phyloP scores from a whole-genome alignment of 2,113 vertebrate genomes.

The Oncorhynchus mykiss region DNA sequence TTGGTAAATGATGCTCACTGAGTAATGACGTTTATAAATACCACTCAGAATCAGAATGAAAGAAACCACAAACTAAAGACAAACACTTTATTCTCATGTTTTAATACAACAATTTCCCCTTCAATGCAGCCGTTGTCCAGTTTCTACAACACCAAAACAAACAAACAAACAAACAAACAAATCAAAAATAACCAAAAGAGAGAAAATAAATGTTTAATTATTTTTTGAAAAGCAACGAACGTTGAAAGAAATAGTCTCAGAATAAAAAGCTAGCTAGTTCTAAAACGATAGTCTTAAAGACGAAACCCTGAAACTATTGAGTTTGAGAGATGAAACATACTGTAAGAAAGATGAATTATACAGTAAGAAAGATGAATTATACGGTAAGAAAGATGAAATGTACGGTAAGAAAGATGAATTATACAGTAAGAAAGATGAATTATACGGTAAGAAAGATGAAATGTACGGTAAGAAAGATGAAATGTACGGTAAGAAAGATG shows the following conservation, averaged over 20 bases:
- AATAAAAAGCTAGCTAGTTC: slow-evolving; percentile 5
- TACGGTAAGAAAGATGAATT: not conserved
- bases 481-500: too few relatives aligned
- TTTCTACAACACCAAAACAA: slow-evolving; percentile 24
- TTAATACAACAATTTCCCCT: slow-evolving; percentile 19
- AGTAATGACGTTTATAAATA: too few relatives aligned
- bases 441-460: not conserved
- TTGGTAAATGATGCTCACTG: too few relatives aligned
- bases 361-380: too few relatives aligned
- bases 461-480: not conserved
- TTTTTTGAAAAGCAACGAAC: not conserved
- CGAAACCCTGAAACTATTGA: not conserved
- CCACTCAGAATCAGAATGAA: too few relatives aligned
- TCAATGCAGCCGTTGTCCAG: slow-evolving; percentile 34
- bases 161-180: not conserved
- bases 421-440: too few relatives aligned
- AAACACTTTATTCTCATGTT: slow-evolving; percentile 3
- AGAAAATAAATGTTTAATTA: not conserved
- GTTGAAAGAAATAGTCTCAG: not conserved
- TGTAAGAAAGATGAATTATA: not conserved
- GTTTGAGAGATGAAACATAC: too few relatives aligned
- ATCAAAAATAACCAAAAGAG: not conserved
- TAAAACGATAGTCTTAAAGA: not conserved
- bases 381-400: not conserved
- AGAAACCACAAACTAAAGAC: not conserved